A percentile compares a stretch with the other conserved stretches of the same genome.
Evolutionary conservation across 1,140 invertebrate genomes (phyloP).

Genomic region (Diorhabda sublineata): DNA sequence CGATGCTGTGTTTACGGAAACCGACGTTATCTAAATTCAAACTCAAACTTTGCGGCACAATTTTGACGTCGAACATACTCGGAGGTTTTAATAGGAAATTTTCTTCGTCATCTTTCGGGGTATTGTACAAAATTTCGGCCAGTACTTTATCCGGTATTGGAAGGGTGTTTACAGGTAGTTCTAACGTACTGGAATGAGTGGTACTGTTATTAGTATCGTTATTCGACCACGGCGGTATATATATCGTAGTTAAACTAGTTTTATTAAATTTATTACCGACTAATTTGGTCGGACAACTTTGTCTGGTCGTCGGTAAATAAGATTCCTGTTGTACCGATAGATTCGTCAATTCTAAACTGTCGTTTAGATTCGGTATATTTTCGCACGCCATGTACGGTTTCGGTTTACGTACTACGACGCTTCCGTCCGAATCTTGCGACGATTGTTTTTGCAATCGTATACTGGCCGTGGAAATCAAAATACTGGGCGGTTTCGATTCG

Average conservation of each 20-base stretch:
- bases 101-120: constrained; percentile 38
- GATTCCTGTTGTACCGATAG: constrained; percentile 22
- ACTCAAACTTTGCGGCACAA: constrained; percentile 28
- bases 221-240: constrained; percentile 52
- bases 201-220: constrained; percentile 44
- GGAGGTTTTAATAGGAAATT: constrained; percentile 52
- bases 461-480: constrained; percentile 50
- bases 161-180: constrained; percentile 48
- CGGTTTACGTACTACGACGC: constrained; percentile 50
- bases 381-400: constrained; percentile 59
- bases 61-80: constrained; percentile 48
- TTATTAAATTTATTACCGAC: constrained; percentile 56
- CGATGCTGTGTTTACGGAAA: constrained; percentile 43
- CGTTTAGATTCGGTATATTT: constrained; percentile 60
- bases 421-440: constrained; percentile 58
- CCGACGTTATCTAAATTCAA: constrained; percentile 33
- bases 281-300: constrained; percentile 52
- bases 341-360: constrained; percentile 47
- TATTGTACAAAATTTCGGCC: constrained; percentile 52
- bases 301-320: constrained; percentile 38
- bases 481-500: constrained; percentile 33
- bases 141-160: constrained; percentile 50
- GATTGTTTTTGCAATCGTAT: constrained; percentile 48
- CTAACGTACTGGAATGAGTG: constrained; percentile 54
- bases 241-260: constrained; percentile 51